phyloP scores from a whole-genome alignment of 2,888 invertebrate genomes.

The Ochropleura plecta region DNA sequence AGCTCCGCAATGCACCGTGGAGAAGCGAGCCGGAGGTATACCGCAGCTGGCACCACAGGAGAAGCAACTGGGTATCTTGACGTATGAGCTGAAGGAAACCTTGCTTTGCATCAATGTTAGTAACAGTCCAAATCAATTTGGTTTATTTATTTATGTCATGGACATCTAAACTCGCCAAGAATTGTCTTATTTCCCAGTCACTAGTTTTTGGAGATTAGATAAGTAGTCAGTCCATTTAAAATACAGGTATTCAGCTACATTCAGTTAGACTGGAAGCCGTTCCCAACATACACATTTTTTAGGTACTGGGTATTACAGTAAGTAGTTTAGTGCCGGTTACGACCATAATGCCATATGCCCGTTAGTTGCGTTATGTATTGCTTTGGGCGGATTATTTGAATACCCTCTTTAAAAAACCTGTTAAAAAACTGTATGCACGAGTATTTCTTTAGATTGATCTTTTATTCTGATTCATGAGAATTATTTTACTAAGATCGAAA shows the following conservation, averaged over 20 bases:
- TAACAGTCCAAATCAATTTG: conserved; percentile 11
- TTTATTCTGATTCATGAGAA: neutral
- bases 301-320: neutral
- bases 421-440: neutral
- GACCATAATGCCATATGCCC: neutral
- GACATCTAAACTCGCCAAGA: neutral
- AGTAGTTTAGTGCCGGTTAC: neutral
- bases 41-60: conserved; percentile 92
- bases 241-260: neutral
- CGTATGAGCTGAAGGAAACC: conserved; percentile 92
- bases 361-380: neutral
- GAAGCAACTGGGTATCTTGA: conserved; percentile 91
- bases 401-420: neutral
- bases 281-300: too few species aligned
- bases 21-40: conserved; percentile 93
- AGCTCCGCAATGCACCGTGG: conserved; percentile 90
- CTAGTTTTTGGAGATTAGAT: neutral
- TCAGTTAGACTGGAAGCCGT: neutral
- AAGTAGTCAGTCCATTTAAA: neutral
- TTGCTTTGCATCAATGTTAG: conserved; percentile 91
- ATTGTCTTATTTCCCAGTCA: neutral
- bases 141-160: neutral
- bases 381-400: neutral
- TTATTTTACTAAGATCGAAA: neutral
- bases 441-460: neutral